These are phyloP conservation scores for Caenorhabditis inopinata DNA, from an alignment of 1,140 invertebrate species.

Conservation along the genomic window DNA sequence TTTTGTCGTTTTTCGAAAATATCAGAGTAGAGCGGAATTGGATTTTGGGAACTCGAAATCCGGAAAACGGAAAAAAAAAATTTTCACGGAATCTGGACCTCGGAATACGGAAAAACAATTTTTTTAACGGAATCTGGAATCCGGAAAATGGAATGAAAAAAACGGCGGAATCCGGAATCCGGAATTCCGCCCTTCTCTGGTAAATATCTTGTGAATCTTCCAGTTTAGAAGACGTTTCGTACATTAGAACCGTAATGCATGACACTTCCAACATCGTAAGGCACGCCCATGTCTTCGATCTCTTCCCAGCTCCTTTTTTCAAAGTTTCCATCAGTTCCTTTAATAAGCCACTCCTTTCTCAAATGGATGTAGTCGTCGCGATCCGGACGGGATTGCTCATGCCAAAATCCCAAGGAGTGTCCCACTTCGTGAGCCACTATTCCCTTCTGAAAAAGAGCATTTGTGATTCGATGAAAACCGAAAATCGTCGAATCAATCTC, in stretches of 20 bases:
- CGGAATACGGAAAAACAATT: too few species aligned
- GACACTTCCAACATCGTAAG: constrained; percentile 66
- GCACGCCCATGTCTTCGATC: constrained; percentile 62
- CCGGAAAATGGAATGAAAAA: too few species aligned
- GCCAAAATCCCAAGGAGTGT: constrained; percentile 69
- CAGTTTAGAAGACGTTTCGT: too few species aligned
- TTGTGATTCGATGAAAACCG: neutral
- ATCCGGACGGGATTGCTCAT: constrained; percentile 68
- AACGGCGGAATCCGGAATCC: too few species aligned
- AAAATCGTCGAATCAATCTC: neutral
- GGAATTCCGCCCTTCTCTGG: too few species aligned
- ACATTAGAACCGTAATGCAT: constrained; percentile 66
- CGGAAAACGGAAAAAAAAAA: too few species aligned
- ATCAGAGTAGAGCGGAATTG: too few species aligned
- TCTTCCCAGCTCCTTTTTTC: constrained; percentile 56
- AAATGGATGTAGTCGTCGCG: constrained; percentile 67
- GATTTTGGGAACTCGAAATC: too few species aligned
- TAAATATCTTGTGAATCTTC: too few species aligned
- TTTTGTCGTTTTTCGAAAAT: too few species aligned
- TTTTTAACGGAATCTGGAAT: too few species aligned
- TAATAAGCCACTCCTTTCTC: constrained; percentile 59
- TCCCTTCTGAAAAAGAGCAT: constrained; percentile 55
- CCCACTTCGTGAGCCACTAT: constrained; percentile 69
- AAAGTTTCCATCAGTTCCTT: constrained; percentile 62
- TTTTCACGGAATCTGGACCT: too few species aligned